Base-by-base conservation (phyloP, 2,888 invertebrate genomes). In the Elysia crispata region DNA sequence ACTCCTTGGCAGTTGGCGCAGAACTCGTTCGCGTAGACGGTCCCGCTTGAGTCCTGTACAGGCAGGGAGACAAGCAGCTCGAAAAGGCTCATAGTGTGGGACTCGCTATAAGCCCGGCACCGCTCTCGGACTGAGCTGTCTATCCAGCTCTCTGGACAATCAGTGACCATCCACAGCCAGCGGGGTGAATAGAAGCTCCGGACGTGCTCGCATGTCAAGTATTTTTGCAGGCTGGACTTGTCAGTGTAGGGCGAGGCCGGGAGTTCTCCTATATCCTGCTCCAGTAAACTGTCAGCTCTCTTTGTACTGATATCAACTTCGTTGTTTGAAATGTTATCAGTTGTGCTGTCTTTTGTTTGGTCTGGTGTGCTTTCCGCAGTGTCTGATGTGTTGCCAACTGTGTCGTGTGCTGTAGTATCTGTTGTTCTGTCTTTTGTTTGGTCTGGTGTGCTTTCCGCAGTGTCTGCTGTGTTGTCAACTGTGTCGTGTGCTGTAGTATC, bases 11-110 rank as follows among this genome's bases (percentile, higher is more conserved):
- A 89, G 15, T 82, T 75, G 0, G 89, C 87, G 67, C 89, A 89
- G 81, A 86, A 87, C 18, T 86, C 77, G 73, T 89, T 89, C 64
- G 84, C 87, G 77, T 87, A 89, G 1, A 87, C 87, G 20, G 86
- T 83, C 0, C 89, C 89, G 3, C 81, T 62, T 0, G 62, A 15
- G 76, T 88, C 87, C 50, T 88, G 86, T 0, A 89, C 88, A 0
- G 89, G 89, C 0, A 88, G 85, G 23, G 81, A 70, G 0, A 82
- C 73, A 11, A 88, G 33, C 31, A 86, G 84, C 33, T 86, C 86
- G 11, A 83, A 49, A 20, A 81, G 84, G 3, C 49, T 30, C 31
- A 33, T 15, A 0, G 81, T 73, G 1, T 79, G 62, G n/a, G 81
- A 60, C 0, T 81, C 50, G 13, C 72, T 54, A 23, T 75, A 67